phyloP scores from a whole-genome alignment of 37 sponge, comb jelly and placozoan genomes.

The Beroe forskalii region DNA sequence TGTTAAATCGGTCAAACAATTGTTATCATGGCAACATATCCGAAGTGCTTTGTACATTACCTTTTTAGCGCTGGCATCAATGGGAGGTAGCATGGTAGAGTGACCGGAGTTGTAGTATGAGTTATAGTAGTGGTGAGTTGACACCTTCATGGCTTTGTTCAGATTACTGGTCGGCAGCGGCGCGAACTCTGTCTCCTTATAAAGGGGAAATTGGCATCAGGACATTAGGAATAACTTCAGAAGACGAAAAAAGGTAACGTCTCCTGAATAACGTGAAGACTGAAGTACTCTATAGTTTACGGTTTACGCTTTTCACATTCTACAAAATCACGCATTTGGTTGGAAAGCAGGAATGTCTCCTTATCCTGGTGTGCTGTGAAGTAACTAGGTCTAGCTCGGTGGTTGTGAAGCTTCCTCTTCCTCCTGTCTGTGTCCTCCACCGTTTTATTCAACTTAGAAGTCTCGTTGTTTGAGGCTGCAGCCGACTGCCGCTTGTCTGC shows the following conservation, averaged over 20 bases:
- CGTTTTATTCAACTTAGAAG: not conserved
- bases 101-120: constrained; percentile 32
- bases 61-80: constrained; percentile 48
- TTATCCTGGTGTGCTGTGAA: constrained; percentile 47
- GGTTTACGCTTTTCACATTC: no score
- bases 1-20: no score
- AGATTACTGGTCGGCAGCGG: constrained; percentile 44
- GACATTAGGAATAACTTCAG: no score
- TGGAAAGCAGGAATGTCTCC: no score
- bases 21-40: not conserved
- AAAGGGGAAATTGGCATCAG: no score
- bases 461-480: not conserved
- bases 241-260: no score
- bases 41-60: no score
- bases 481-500: constrained; percentile 58
- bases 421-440: constrained; percentile 20
- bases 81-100: constrained; percentile 55
- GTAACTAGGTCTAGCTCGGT: constrained; percentile 58
- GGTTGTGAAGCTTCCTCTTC: constrained; percentile 47
- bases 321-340: no score
- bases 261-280: no score
- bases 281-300: no score
- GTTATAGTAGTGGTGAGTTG: constrained; percentile 41
- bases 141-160: constrained; percentile 56
- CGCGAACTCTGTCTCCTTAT: constrained; percentile 37